phyloP scores from a whole-genome alignment of 1,140 invertebrate genomes.

The Vanessa tameamea region DNA sequence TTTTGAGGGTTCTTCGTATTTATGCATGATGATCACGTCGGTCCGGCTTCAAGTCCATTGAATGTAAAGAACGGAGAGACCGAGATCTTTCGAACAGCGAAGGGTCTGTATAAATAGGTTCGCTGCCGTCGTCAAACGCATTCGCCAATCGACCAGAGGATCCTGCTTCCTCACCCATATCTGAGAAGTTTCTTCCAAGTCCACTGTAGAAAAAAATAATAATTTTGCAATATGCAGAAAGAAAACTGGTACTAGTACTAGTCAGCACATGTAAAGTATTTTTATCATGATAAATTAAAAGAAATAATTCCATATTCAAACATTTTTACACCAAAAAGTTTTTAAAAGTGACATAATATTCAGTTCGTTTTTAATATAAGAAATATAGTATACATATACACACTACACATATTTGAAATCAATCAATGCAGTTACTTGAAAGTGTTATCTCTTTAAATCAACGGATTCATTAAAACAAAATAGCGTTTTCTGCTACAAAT shows the following conservation, averaged over 20 bases:
- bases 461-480: too few relatives aligned
- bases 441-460: too few relatives aligned
- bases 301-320: too few relatives aligned
- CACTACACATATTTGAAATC: too few relatives aligned
- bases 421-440: too few relatives aligned
- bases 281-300: too few relatives aligned
- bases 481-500: too few relatives aligned
- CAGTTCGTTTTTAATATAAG: too few relatives aligned
- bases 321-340: too few relatives aligned
- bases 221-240: background rate
- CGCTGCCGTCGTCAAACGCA: constrained; percentile 90
- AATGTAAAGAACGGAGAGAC: constrained; percentile 81
- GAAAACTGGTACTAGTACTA: background rate
- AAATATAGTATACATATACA: too few relatives aligned
- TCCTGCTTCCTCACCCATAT: constrained; percentile 68
- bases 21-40: constrained; percentile 65
- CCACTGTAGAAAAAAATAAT: constrained; percentile 56
- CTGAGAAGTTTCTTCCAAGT: constrained; percentile 73
- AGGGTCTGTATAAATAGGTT: constrained; percentile 95
- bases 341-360: too few relatives aligned
- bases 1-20: constrained; percentile 27
- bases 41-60: constrained; percentile 72
- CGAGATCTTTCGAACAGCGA: constrained; percentile 92
- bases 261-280: too few relatives aligned
- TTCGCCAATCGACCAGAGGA: constrained; percentile 71